Conservation (phyloP, 2,797 vertebrate species). For the Apogon talboti region DNA sequence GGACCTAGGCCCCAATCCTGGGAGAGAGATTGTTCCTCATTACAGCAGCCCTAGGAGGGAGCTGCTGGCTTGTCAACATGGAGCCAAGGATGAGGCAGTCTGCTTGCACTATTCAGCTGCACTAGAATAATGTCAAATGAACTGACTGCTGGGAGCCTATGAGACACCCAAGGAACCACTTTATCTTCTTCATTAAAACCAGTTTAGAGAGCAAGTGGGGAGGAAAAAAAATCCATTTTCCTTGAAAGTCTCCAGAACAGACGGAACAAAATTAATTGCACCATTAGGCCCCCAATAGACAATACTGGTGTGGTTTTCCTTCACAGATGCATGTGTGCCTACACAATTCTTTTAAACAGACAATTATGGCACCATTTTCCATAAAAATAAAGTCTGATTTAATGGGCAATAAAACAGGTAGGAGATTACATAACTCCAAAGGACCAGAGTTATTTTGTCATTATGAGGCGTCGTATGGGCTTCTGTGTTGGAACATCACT, state of each 20-base stretch:
- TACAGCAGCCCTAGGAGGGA: conserved; percentile 82
- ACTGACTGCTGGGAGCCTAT: conserved; percentile 90
- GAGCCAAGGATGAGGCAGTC: conserved; percentile 51
- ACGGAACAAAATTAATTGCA: conserved; percentile 97
- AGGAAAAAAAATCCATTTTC: conserved; percentile 89
- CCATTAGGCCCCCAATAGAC: conserved; percentile 94
- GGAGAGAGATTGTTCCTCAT: conserved; percentile 68
- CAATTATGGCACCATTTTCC: conserved; percentile 94
- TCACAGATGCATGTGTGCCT: conserved; percentile 91
- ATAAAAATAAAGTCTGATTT: conserved; percentile 93
- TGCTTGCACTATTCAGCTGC: conserved; percentile 66
- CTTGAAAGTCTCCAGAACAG: conserved; percentile 97
- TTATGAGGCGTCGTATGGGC: conserved; percentile 85
- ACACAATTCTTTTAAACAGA: conserved; percentile 93
- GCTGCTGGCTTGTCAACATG: conserved; percentile 84
- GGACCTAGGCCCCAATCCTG: conserved; percentile 37
- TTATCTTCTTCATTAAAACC: conserved; percentile 99
- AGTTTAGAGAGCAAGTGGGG: conserved; percentile 84
- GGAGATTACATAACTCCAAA: conserved; percentile 90
- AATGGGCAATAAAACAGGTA: conserved; percentile 94
- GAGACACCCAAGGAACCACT: conserved; percentile 90
- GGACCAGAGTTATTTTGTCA: conserved; percentile 86
- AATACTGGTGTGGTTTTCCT: conserved; percentile 92
- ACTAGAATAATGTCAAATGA: conserved; percentile 91
- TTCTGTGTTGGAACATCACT: conserved; percentile 62